A percentile compares a stretch with the other conserved stretches of the same genome.
Evolutionary conservation across 2,113 vertebrate species (phyloP).

Genomic region (Emydocephalus ijimae): DNA sequence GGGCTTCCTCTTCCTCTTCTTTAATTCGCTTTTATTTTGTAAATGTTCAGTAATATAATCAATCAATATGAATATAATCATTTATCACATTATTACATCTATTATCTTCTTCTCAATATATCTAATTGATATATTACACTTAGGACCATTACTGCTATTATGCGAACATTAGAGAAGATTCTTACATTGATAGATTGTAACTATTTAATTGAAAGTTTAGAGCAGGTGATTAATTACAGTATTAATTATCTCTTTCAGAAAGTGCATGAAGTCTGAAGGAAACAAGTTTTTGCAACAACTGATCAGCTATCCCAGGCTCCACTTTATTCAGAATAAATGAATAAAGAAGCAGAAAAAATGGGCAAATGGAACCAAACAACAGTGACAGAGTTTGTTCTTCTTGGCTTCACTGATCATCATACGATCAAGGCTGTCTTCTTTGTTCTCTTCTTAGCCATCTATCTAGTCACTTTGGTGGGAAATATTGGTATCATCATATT

Average conservation of each 20-base stretch:
- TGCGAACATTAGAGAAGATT: background rate
- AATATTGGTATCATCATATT: conserved; percentile 44
- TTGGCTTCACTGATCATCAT: conserved; percentile 39
- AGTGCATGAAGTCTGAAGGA: background rate
- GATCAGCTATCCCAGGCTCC: background rate
- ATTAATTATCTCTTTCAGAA: background rate
- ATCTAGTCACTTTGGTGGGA: conserved; percentile 34
- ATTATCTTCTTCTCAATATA: background rate
- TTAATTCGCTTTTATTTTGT: background rate
- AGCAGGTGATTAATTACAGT: background rate
- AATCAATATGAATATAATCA: background rate
- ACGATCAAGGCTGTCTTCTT: conserved; percentile 36
- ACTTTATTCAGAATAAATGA: background rate
- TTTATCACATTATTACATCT: background rate
- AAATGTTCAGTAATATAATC: background rate
- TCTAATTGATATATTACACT: background rate
- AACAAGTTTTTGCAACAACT: background rate
- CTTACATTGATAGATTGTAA: background rate
- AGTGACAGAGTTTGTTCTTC: conserved; percentile 44
- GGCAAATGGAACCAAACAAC: conserved; percentile 25
- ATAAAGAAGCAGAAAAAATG: conserved; percentile 17
- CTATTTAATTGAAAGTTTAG: background rate
- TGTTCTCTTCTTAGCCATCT: conserved; percentile 45
- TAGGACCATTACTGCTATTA: background rate
- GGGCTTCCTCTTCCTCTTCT: background rate